Conservation (phyloP, 2,888 invertebrate species). For the Noctua comes region DNA sequence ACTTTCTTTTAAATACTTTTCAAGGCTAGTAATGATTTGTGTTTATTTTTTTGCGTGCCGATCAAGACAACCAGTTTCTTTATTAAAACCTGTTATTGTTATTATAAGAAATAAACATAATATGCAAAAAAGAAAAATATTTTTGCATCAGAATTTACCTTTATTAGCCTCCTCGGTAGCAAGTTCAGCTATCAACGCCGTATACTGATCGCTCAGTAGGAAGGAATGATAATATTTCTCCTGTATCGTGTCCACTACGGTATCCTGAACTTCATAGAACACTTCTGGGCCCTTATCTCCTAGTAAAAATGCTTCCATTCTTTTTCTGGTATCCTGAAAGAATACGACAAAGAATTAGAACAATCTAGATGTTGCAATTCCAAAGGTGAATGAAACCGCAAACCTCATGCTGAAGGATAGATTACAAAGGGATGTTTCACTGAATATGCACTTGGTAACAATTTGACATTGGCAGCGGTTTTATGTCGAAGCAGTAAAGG, state of each 20-base stretch:
- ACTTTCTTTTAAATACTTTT: neutral
- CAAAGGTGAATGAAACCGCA: neutral
- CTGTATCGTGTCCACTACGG: conserved; percentile 94
- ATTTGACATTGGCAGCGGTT: neutral
- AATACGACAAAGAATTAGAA: neutral
- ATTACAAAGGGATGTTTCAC: neutral
- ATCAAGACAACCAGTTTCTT: neutral
- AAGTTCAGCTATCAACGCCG: conserved; percentile 92
- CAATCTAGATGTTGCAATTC: neutral
- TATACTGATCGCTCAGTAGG: conserved; percentile 96
- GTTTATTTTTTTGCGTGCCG: neutral
- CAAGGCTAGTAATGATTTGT: neutral
- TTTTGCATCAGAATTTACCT: conserved; percentile 60
- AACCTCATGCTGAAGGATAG: neutral
- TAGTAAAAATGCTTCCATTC: conserved; percentile 96
- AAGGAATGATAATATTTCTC: conserved; percentile 97
- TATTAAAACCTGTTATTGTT: neutral
- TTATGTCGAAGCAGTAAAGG: neutral
- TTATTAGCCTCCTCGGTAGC: conserved; percentile 91
- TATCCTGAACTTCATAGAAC: conserved; percentile 96
- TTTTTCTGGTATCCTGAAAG: conserved; percentile 92
- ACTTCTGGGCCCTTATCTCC: conserved; percentile 97
- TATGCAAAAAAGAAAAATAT: neutral
- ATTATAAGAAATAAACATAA: neutral
- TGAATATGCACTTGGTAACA: neutral